Base-by-base conservation (phyloP, 2,888 invertebrate species). In the Cacoxenus indagator region DNA sequence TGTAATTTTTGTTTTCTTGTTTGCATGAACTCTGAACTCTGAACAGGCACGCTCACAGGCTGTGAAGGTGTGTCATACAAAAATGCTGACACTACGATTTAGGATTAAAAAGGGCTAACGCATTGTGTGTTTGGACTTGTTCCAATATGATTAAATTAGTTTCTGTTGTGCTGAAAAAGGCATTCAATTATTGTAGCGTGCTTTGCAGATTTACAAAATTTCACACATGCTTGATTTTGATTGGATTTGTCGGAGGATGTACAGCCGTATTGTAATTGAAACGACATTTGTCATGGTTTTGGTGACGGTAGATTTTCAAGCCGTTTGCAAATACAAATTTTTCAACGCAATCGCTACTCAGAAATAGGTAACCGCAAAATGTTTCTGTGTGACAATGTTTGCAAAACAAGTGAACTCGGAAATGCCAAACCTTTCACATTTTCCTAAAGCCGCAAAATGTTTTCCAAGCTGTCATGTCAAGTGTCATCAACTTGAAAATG, bases 341-440 rank as follows among this genome's bases (percentile, higher is more conserved):
- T 6, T 5, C 17, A 11, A 17, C 67, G 59, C 48, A 37, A 37
- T 11, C 14, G 78, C 81, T 81, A 82, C 82, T 78, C 82, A 82
- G n/a, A n/a, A n/a, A n/a, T n/a, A 73, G 79, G 79, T 75, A 31
- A 59, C 67, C 67, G 22, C 67, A 67, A 67, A 67, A 67, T 61
- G 61, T 61, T n/a, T n/a, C n/a, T 67, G 67, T 48, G 73, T 78
- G 80, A 80, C 83, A 82, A n/a, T n/a, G 80, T 82, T 82, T 82
- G 57, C 66, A 57, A 46, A 66, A 66, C 57, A 66, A 45, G 81
- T 81, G 79, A 82, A 78, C 80, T 81, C 82, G 83, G 81, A 80
- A 80, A 82, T 81, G 80, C 82, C 83, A 82, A 82, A 82, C 77
- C 78, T 82, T 81, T 74, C 79, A 81, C 76, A 76, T 73, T 72